A percentile compares a stretch with the other conserved stretches of the same genome.
These are phyloP conservation scores for Hipparchia semele DNA, from an alignment of 2,888 invertebrate genomes.

Conservation along the genomic window DNA sequence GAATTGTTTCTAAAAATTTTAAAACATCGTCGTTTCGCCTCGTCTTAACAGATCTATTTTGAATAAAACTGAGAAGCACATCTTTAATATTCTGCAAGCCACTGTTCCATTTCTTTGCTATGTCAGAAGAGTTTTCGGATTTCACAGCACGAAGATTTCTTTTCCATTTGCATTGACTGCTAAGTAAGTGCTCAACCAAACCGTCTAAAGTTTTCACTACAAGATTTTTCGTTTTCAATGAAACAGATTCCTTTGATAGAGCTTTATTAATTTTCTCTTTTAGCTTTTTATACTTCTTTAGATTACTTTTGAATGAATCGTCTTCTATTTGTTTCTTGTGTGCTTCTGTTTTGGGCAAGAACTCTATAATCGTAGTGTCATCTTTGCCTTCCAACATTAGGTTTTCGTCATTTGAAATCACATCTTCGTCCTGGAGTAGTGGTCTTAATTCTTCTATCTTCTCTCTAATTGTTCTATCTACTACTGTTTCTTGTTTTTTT, in stretches of 20 bases:
- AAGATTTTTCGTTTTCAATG: constrained; percentile 51
- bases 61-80: constrained; percentile 38
- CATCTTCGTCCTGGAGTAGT: constrained; percentile 54
- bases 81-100: constrained; percentile 49
- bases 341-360: constrained; percentile 44
- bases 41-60: constrained; percentile 25
- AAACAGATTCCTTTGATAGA: constrained; percentile 55
- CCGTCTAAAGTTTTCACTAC: constrained; percentile 58
- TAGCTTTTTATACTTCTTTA: constrained; percentile 57
- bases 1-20: constrained; percentile 48
- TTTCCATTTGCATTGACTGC: constrained; percentile 55
- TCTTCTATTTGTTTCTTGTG: constrained; percentile 26
- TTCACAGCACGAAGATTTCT: constrained; percentile 28
- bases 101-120: constrained; percentile 41
- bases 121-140: constrained; percentile 12
- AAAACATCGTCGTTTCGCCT: constrained; percentile 41
- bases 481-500: constrained; percentile 34
- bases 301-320: constrained; percentile 44
- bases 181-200: constrained; percentile 54
- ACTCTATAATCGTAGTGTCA: constrained; percentile 62
- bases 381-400: constrained; percentile 48
- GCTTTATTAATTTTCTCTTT: constrained; percentile 52
- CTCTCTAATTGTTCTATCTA: constrained; percentile 49
- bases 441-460: constrained; percentile 54
- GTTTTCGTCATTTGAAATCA: constrained; percentile 39